These are phyloP conservation scores for Drosophila nigrodunni DNA, from an alignment of 1,140 invertebrate genomes.

Conservation along the genomic window DNA sequence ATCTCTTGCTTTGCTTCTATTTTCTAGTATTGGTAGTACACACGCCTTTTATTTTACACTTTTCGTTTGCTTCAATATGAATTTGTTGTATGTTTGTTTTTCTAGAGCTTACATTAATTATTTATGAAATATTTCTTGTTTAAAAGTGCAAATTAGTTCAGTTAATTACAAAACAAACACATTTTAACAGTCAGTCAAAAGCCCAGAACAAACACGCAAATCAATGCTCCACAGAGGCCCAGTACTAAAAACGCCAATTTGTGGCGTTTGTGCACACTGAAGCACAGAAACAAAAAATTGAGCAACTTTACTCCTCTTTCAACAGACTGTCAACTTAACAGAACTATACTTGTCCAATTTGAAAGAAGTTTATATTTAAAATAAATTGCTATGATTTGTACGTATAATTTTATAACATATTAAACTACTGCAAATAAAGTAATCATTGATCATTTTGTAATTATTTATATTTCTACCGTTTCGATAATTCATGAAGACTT, in stretches of 20 bases:
- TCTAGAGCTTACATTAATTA: background rate
- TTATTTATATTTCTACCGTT: background rate
- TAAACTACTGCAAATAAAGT: background rate
- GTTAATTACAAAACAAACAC: constrained; percentile 53
- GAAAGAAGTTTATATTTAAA: too few relatives aligned
- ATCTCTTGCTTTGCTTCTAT: constrained; percentile 52
- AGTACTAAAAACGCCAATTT: constrained; percentile 36
- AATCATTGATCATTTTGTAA: background rate
- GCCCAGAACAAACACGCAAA: constrained; percentile 49
- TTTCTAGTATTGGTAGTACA: constrained; percentile 55
- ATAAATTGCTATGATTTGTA: too few relatives aligned
- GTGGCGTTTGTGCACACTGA: constrained; percentile 10
- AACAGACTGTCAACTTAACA: constrained; percentile 3
- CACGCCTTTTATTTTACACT: constrained; percentile 43
- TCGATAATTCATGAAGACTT: background rate
- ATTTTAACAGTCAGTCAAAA: constrained; percentile 53
- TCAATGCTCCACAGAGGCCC: constrained; percentile 44
- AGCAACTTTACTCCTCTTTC: constrained; percentile 1
- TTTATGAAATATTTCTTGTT: constrained; percentile 24
- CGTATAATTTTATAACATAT: too few relatives aligned
- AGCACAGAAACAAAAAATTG: constrained; percentile 2
- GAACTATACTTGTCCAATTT: too few relatives aligned
- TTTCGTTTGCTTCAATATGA: constrained; percentile 18
- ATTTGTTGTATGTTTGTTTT: background rate
- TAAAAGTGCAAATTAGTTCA: constrained; percentile 29